Evolutionary conservation across 2,888 invertebrate species (phyloP), one percentile per base, ranked within the genome.

Genomic region (Halocaridina rubra): DNA sequence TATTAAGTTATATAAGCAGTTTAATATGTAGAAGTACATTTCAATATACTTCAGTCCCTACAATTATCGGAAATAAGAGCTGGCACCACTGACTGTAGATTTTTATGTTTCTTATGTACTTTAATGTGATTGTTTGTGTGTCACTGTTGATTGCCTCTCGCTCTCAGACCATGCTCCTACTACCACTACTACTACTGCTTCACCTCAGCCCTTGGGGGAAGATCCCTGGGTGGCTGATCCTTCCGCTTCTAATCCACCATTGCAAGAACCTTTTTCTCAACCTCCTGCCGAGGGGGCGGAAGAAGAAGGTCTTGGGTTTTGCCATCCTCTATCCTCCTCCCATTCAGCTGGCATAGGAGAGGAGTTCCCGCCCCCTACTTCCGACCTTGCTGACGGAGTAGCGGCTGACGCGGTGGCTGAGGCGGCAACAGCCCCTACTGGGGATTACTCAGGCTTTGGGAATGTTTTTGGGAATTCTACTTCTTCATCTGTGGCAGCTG

Each of bases 391-490:
- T n/a, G n/a, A n/a, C 67, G 81, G 69, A 76, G 81, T 53, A 76
- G 67, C 76, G 53, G 82, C 82, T 53, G 78, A 77, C 46, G 82
- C 78, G 61, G 13, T 71, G 30, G 79, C 81, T 61, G 46, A 57
- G 30, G 77, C 53, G 32, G 71, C 77, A 77, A 64, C 71, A 71
- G 72, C 82, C 61, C 74, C 74, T 53, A 61, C 61, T 64, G 39
- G 80, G 80, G 69, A 78, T 84, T 78, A 72, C 72, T 64, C 78
- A 39, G 82, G 78, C 78, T 84, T 84, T 78, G 78, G 82, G 77
- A 59, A 57, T 32, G 82, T 78, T 30, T 84, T 84, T 84, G 82
- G 77, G 82, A 78, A 71, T 78, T 30, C 82, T 59, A 64, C n/a
- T n/a, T n/a, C n/a, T n/a, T n/a, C n/a, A n/a, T n/a, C 82, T 78